A percentile compares a stretch with the other conserved stretches of the same genome.
phyloP scores from a whole-genome alignment of 2,797 vertebrate genomes.

The Ispidina lecontei region DNA sequence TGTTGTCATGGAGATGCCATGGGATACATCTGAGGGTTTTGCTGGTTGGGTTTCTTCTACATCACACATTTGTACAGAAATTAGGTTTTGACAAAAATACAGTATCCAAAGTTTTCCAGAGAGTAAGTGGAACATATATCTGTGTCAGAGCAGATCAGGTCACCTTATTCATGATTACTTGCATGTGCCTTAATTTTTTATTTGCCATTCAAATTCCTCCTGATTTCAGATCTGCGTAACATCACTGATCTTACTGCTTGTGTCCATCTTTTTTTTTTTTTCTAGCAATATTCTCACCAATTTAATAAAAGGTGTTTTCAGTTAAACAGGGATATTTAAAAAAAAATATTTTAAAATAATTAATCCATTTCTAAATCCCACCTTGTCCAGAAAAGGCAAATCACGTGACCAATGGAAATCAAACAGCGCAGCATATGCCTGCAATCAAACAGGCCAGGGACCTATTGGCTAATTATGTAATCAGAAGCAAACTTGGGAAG shows the following conservation, averaged over 20 bases:
- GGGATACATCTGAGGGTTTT: constrained; percentile 17
- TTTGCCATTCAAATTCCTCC: constrained; percentile 15
- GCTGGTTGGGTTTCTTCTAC: constrained; percentile 14
- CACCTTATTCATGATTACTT: constrained; percentile 53
- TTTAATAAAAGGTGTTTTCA: not conserved
- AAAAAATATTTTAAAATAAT: not conserved
- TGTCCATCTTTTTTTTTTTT: not conserved
- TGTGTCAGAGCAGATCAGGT: constrained; percentile 68
- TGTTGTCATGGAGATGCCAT: constrained; percentile 63
- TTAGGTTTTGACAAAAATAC: constrained; percentile 53
- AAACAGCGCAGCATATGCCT: not conserved
- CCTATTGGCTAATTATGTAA: not conserved
- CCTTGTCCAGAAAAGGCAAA: not conserved
- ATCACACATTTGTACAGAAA: constrained; percentile 44
- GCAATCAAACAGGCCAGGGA: not conserved
- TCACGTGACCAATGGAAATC: not conserved
- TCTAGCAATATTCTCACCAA: not conserved
- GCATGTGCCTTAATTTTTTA: constrained; percentile 21
- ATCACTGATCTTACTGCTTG: not conserved
- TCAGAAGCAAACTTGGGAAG: not conserved
- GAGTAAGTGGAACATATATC: constrained; percentile 59
- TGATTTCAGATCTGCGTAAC: not conserved
- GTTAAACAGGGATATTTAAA: not conserved
- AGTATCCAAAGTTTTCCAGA: constrained; percentile 44
- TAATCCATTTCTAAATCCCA: not conserved